These are phyloP conservation scores for Amphiduros pacificus DNA, from an alignment of 2,888 invertebrate species.

Conservation along the genomic window DNA sequence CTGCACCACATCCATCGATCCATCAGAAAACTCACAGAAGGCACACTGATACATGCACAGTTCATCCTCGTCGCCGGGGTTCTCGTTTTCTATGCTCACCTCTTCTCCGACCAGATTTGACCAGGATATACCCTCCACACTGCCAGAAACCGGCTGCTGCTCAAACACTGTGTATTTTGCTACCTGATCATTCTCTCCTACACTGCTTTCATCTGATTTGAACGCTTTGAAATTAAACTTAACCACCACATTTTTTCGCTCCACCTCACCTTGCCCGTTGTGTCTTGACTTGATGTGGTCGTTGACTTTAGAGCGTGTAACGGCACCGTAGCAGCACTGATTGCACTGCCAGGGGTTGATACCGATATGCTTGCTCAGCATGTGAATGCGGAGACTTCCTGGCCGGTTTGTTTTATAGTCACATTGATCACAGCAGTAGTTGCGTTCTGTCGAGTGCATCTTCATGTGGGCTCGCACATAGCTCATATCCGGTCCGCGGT, in stretches of 20 bases:
- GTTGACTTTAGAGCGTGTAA: neutral
- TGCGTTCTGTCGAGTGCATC: neutral
- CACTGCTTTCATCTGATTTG: neutral
- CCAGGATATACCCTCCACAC: neutral
- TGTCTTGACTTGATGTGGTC: constrained; percentile 1
- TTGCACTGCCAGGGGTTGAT: constrained; percentile 10
- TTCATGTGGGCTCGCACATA: too few relatives aligned
- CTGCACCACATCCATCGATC: neutral
- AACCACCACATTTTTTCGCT: neutral
- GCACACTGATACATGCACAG: constrained; percentile 6
- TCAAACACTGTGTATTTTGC: neutral
- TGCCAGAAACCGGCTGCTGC: neutral
- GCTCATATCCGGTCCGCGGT: too few relatives aligned
- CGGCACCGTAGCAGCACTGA: constrained; percentile 2
- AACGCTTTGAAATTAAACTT: constrained; percentile 1
- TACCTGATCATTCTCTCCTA: neutral
- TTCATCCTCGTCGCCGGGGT: neutral
- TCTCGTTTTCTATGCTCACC: neutral
- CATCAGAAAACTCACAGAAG: neutral
- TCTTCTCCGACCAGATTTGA: constrained; percentile 6
- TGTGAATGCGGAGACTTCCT: constrained; percentile 1
- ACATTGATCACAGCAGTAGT: neutral
- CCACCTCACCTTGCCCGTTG: neutral
- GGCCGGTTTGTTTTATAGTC: constrained; percentile 3
- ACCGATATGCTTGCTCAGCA: constrained; percentile 11